phyloP scores from a whole-genome alignment of 1,140 invertebrate species.

The Pseudachorutes palmiensis region DNA sequence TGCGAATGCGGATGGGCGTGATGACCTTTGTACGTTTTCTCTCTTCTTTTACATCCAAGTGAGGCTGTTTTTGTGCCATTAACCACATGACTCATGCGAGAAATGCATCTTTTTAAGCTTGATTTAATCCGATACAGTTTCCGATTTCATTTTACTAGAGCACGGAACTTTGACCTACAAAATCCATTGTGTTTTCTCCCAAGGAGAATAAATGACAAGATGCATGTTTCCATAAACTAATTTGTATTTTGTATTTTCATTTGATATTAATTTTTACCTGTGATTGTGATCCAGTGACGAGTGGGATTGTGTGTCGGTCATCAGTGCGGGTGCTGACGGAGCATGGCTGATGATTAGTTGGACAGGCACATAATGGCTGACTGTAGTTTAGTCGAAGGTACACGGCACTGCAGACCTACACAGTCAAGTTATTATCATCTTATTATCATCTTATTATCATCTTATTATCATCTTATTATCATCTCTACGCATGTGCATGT shows the following conservation, averaged over 20 bases:
- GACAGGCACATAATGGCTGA: slow-evolving; percentile 83
- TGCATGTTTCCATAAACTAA: too few species aligned
- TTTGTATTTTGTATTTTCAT: background rate
- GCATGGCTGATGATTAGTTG: slow-evolving; percentile 77
- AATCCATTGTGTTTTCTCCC: too few species aligned
- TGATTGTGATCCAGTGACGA: slow-evolving; percentile 58
- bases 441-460: too few species aligned
- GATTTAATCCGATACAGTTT: slow-evolving; percentile 10
- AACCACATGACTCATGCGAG: background rate
- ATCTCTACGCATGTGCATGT: background rate
- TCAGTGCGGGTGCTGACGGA: slow-evolving; percentile 78
- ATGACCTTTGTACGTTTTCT: too few species aligned
- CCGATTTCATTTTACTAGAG: background rate
- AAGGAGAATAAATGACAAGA: too few species aligned
- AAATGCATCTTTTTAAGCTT: background rate
- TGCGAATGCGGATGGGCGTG: too few species aligned
- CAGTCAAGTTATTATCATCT: too few species aligned
- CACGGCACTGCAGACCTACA: slow-evolving; percentile 83
- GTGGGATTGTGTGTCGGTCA: slow-evolving; percentile 81
- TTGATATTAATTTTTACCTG: slow-evolving; percentile 21
- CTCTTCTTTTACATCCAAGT: too few species aligned
- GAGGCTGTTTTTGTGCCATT: too few species aligned
- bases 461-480: too few species aligned
- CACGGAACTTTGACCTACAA: slow-evolving; percentile 2
- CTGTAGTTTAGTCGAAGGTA: slow-evolving; percentile 86